phyloP scores from a whole-genome alignment of 2,113 vertebrate genomes.

The Cyprinodon brontotheroides region DNA sequence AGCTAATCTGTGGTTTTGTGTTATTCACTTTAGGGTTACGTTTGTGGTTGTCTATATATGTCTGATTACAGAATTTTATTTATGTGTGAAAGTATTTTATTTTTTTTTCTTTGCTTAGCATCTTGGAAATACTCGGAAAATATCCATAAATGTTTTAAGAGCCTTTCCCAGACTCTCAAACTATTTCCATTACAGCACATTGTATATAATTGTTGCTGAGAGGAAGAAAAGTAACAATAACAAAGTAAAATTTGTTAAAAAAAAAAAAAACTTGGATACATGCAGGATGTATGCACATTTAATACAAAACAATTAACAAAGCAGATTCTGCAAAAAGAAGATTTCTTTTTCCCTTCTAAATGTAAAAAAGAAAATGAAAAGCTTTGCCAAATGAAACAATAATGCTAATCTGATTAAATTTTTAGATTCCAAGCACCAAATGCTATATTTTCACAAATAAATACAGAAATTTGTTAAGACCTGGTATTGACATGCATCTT shows the following conservation, averaged over 20 bases:
- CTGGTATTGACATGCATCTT: background rate
- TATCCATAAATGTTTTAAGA: conserved; percentile 62
- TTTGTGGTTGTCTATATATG: conserved; percentile 72
- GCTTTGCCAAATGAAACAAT: background rate
- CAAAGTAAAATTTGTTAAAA: background rate
- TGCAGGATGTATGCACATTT: too few relatives aligned
- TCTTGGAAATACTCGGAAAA: conserved; percentile 70
- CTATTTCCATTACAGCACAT: conserved; percentile 7
- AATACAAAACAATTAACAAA: background rate
- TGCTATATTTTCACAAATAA: background rate
- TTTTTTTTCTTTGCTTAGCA: conserved; percentile 60
- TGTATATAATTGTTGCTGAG: conserved; percentile 7
- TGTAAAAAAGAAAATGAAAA: background rate
- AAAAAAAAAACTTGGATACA: too few relatives aligned
- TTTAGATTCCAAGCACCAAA: background rate
- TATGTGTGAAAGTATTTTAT: conserved; percentile 67
- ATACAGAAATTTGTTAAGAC: background rate
- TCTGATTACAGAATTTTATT: conserved; percentile 71
- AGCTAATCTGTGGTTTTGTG: conserved; percentile 45
- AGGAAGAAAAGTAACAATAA: conserved; percentile 2
- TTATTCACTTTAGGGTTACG: conserved; percentile 60
- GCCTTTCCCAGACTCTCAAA: background rate
- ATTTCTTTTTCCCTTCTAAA: conserved; percentile 5
- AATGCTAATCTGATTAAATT: background rate
- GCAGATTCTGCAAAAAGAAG: conserved; percentile 30